These are phyloP conservation scores for Prionace glauca DNA, from an alignment of 2,797 vertebrate species.

Conservation along the genomic window DNA sequence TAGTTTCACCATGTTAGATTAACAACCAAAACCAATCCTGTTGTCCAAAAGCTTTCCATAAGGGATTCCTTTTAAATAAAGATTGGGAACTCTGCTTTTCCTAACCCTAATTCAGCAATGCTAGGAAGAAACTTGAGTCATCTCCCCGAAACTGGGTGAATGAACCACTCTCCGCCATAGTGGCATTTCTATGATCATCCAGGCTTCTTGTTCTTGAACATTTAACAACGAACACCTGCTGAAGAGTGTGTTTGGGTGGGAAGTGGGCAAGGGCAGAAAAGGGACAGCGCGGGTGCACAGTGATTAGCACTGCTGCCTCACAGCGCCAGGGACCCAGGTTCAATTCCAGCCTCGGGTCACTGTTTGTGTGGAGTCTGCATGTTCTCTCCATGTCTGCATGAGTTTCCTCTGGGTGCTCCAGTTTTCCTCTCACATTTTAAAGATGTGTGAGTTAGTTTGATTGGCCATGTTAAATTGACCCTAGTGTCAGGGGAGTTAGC, in stretches of 20 bases:
- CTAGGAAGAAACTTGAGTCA: background rate
- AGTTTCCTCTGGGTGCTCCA: too few relatives aligned
- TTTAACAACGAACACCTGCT: background rate
- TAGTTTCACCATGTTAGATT: background rate
- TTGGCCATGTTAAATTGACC: too few relatives aligned
- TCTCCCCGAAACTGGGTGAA: background rate
- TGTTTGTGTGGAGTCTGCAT: too few relatives aligned
- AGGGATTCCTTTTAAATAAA: background rate
- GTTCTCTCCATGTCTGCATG: too few relatives aligned
- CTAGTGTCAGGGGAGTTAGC: too few relatives aligned
- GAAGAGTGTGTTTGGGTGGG: background rate
- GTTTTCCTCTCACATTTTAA: too few relatives aligned
- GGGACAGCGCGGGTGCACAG: too few relatives aligned
- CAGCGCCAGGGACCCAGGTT: too few relatives aligned
- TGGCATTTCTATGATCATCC: background rate
- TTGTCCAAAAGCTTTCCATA: background rate
- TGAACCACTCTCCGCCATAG: background rate
- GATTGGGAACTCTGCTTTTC: background rate
- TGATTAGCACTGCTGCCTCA: too few relatives aligned
- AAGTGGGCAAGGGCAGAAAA: background rate
- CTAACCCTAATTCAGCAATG: background rate
- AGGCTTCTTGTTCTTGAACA: background rate
- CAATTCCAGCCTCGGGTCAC: too few relatives aligned
- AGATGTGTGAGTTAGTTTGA: too few relatives aligned
- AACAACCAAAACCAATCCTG: background rate